These are phyloP conservation scores for Stegastes partitus DNA, from an alignment of 2,113 vertebrate genomes.

Conservation along the genomic window DNA sequence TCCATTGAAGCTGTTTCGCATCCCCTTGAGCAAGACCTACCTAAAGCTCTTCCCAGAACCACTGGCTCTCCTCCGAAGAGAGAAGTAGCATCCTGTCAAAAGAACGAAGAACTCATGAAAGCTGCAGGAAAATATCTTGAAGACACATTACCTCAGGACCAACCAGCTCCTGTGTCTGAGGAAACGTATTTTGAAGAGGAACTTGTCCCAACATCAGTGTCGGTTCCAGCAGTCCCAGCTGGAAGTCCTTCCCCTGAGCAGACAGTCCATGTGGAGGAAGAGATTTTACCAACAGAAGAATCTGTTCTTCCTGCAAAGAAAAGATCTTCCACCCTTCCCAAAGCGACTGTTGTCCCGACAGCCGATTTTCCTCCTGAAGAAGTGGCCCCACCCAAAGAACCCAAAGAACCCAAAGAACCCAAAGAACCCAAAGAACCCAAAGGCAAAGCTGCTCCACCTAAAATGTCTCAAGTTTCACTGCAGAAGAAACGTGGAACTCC, in stretches of 20 bases:
- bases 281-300: slow-evolving; percentile 19
- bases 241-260: slow-evolving; percentile 67
- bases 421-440: too few species aligned
- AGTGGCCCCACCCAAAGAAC: neutral
- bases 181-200: slow-evolving; percentile 7
- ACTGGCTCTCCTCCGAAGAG: neutral
- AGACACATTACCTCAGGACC: neutral
- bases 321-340: neutral
- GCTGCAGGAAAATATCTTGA: too few species aligned
- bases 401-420: too few species aligned
- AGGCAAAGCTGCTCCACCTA: too few species aligned
- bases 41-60: neutral
- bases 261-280: slow-evolving; percentile 45
- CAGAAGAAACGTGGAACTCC: too few species aligned
- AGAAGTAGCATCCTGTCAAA: neutral
- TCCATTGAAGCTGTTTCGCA: too few species aligned
- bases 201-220: neutral
- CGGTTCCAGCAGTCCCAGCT: neutral
- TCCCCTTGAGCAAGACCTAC: slow-evolving; percentile 3
- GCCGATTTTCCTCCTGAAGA: neutral
- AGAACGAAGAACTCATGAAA: neutral
- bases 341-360: neutral
- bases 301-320: neutral
- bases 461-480: too few species aligned
- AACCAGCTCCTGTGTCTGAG: neutral